Evolutionary conservation across 2,113 vertebrate genomes (phyloP), one percentile per base, ranked within the genome.

Genomic region (Typhlomys cinereus): DNA sequence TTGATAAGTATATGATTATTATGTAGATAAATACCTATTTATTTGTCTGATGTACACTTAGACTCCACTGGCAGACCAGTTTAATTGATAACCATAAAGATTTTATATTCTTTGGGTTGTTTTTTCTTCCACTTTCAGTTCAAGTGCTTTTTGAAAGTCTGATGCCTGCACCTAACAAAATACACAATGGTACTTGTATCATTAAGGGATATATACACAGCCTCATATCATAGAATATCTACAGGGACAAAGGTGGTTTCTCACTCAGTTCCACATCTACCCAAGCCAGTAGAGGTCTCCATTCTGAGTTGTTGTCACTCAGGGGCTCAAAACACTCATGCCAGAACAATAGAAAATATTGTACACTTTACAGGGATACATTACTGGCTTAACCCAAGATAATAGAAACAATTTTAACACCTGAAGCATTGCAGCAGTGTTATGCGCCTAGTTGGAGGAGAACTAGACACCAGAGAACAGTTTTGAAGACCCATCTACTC

Each of bases 361-460:
- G 23, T 6, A 92, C 31, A 74, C n/a, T 13, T 34, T n/a, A 36
- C 10, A 50, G n/a, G 31, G 11, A 66, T 23, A 80, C 17, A 6
- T 39, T 17, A 21, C 12, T 48, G 20, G 10, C 20, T 78, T 23
- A 70, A 50, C 9, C 34, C 9, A 66, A 50, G 67, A 78, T 25
- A 59, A 76, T 1, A 54, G 5, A 76, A 78, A 71, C 1, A 7
- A 57, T 71, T 50, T 48, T 34, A 29, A n/a, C 50, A 3, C 27
- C 7, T 39, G 10, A 18, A 57, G 14, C 5, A 23, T 27, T 2
- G 3, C 4, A 36, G 2, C 6, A 3, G 2, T 1, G 6, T 12
- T 21, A 4, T 10, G 17, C 36, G 20, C 21, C 31, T 21, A 6
- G 20, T 27, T 4, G 15, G 64, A 54, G 44, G 21, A 48, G 44